Evolutionary conservation across 2,888 invertebrate species (phyloP), one percentile per base, ranked within the genome.

Genomic region (Nasonovia ribisnigri): DNA sequence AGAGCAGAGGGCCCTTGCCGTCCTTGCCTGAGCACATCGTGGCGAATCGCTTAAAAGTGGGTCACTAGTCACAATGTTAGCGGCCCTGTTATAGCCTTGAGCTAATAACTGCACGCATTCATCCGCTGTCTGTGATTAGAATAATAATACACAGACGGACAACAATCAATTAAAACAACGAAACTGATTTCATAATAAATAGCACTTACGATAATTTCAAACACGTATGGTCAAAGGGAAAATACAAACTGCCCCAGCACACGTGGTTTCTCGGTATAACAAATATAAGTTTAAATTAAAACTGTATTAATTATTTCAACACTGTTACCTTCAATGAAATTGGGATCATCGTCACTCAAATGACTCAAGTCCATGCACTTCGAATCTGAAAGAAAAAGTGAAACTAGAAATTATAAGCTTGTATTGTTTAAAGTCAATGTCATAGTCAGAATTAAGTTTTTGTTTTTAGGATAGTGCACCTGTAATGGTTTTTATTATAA

Each of bases 1-100:
- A 10, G 29, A 88, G 67, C 86, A 90, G 93, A 67, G 86, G 67
- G 87, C 93, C 86, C 93, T 93, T 67, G 51, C 90, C 51, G 93
- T 90, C 93, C 93, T 93, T 90, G 93, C 67, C 60, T 90, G 29
- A 87, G 86, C 86, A 93, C 90, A 90, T 93, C 86, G 86, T 93
- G 90, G 93, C 93, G 86, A 93, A 93, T 93, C 90, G 51, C 51
- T 90, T 67, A 90, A 84, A 93, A 93, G 93, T 93, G 42, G 93
- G 93, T 93, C 93, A 93, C 93, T 93, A 93, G 90, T 93, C 90
- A 93, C 93, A 93, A 93, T 93, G 93, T 93, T 93, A 93, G 93
- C 93, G 93, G 93, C 93, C 93, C 93, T 90, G 90, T 42, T n/a
- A 24, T 87, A 43, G 90, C 93, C 93, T 93, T 93, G 93, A 93